phyloP scores from a whole-genome alignment of 2,113 vertebrate species.

The Leptosomus discolor region DNA sequence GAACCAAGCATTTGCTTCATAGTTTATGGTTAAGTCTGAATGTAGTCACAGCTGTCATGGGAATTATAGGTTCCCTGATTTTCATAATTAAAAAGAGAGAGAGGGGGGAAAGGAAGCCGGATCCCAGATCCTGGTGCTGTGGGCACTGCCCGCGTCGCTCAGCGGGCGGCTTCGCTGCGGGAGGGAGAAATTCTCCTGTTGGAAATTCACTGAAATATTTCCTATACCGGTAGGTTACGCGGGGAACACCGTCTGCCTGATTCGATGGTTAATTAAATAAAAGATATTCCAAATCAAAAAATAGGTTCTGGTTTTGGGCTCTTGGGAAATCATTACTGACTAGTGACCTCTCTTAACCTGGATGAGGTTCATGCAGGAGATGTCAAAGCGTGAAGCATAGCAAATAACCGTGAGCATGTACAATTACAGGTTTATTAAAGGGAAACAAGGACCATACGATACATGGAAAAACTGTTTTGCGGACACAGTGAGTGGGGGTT shows the following conservation, averaged over 20 bases:
- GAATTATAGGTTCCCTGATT: slow-evolving; percentile 44
- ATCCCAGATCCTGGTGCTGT: neutral
- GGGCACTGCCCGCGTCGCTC: neutral
- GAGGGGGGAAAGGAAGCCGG: neutral
- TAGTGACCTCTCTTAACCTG: slow-evolving; percentile 27
- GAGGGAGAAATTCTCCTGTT: neutral
- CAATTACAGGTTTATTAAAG: slow-evolving; percentile 51
- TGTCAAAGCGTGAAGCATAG: slow-evolving; percentile 16
- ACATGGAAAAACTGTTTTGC: rapidly evolving
- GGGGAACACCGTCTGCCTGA: neutral
- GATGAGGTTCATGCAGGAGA: neutral
- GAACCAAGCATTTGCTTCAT: slow-evolving; percentile 36
- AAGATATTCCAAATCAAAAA: slow-evolving; percentile 5
- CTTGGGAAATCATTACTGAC: slow-evolving; percentile 33
- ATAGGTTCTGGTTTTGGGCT: neutral
- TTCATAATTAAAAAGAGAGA: slow-evolving; percentile 44
- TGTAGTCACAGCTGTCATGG: slow-evolving; percentile 53
- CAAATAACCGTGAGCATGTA: slow-evolving; percentile 24
- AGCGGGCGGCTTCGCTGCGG: neutral
- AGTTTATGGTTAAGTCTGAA: slow-evolving; percentile 30
- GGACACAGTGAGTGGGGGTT: rapidly evolving
- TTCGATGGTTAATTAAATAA: neutral
- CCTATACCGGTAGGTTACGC: neutral
- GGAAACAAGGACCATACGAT: neutral
- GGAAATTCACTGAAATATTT: neutral